phyloP scores from a whole-genome alignment of 2,888 invertebrate genomes.

The Folsomia candida region DNA sequence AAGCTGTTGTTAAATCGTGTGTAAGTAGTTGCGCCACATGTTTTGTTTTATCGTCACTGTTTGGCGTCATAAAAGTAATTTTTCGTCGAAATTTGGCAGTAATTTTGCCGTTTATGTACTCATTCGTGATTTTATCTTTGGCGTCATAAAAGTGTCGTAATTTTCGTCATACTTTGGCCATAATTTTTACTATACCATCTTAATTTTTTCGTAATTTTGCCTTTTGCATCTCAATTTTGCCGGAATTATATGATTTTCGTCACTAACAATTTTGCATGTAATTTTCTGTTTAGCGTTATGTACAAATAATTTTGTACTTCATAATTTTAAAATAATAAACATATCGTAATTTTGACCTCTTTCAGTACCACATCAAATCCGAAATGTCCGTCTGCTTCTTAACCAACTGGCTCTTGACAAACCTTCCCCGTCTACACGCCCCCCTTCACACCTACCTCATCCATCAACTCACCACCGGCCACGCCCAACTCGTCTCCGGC shows the following conservation, averaged over 20 bases:
- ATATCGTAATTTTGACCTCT: background rate
- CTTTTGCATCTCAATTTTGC: background rate
- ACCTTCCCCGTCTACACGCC: conserved; percentile 72
- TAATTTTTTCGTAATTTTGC: no score
- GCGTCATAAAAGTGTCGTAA: no score
- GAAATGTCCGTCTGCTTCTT: conserved; percentile 72
- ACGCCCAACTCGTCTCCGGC: conserved; percentile 49
- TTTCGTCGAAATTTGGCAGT: no score
- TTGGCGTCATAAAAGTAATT: no score
- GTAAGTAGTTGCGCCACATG: conserved; percentile 54
- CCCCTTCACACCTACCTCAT: conserved; percentile 71
- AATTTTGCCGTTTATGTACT: no score
- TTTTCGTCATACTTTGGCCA: no score
- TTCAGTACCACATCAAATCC: conserved; percentile 71
- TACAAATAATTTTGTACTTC: background rate
- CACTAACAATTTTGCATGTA: no score
- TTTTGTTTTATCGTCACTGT: background rate
- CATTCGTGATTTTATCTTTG: no score
- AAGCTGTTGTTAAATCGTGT: conserved; percentile 72
- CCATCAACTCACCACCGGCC: conserved; percentile 62
- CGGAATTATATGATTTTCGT: background rate
- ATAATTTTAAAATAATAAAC: background rate
- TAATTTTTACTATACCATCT: no score
- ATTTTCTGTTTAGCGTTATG: no score
- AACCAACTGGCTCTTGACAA: conserved; percentile 75